phyloP scores from a whole-genome alignment of 2,113 vertebrate genomes.

The Nicator chloris region DNA sequence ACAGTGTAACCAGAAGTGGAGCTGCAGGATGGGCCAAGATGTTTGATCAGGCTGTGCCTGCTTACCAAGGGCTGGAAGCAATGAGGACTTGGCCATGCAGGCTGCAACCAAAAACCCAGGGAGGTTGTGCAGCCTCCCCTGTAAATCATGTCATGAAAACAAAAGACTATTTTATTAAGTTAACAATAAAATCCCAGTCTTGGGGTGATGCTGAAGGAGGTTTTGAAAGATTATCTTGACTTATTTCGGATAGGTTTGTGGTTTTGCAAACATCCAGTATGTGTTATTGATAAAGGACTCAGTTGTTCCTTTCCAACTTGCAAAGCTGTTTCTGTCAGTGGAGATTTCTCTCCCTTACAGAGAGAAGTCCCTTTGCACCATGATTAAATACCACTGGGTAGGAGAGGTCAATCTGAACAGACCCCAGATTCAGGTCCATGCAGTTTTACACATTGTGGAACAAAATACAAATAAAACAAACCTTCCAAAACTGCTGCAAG shows the following conservation, averaged over 20 bases:
- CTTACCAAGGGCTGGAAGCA: not conserved
- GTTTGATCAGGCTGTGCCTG: not conserved
- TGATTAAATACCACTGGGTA: not conserved
- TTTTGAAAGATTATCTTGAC: constrained; percentile 2
- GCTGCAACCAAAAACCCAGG: not conserved
- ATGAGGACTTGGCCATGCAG: not conserved
- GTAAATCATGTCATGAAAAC: not conserved
- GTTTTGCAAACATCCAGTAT: not conserved
- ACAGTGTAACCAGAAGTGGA: not conserved
- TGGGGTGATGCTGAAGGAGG: not conserved
- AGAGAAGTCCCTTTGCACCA: not conserved
- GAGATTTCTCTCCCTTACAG: not conserved
- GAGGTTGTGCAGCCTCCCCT: not conserved
- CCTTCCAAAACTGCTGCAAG: not conserved
- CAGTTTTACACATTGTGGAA: not conserved
- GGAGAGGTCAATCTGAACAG: not conserved
- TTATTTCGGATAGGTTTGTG: not conserved
- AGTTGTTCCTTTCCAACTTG: not conserved
- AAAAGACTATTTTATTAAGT: not conserved
- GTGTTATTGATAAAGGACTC: not conserved
- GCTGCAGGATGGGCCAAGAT: not conserved
- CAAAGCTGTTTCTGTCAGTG: not conserved
- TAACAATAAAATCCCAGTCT: not conserved
- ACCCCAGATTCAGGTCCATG: not conserved
- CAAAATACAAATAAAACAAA: not conserved